Conservation (phyloP, 2,113 vertebrate species). For the Leucosticte australis region DNA sequence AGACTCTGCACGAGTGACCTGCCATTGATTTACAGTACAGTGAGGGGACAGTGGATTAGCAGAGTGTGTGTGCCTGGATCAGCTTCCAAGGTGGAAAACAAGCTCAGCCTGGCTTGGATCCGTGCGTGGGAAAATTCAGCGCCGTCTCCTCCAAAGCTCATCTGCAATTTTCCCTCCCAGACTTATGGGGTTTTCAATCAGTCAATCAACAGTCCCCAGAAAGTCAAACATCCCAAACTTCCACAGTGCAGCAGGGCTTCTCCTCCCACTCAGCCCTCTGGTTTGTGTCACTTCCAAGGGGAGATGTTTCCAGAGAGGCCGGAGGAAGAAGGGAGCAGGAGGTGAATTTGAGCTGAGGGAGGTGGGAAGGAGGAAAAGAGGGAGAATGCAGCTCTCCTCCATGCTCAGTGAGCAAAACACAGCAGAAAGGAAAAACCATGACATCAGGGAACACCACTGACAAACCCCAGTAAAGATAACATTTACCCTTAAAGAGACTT, state of each 20-base stretch:
- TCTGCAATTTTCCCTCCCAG: neutral
- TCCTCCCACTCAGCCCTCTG: neutral
- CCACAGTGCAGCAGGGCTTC: neutral
- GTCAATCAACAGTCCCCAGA: neutral
- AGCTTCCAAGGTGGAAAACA: neutral
- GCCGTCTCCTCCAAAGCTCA: neutral
- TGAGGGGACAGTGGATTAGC: constrained; percentile 59
- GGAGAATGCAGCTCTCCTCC: neutral
- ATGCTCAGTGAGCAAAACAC: fast-evolving
- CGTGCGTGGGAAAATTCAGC: neutral
- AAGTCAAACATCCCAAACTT: neutral
- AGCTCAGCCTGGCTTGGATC: neutral
- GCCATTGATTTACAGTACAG: constrained; percentile 49
- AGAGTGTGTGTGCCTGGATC: constrained; percentile 12
- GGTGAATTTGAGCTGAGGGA: neutral
- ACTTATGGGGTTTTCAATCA: neutral
- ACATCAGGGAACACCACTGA: neutral
- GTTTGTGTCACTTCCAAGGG: neutral
- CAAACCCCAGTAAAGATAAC: neutral
- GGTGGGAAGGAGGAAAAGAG: neutral
- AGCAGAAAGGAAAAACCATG: neutral
- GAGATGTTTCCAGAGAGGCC: fast-evolving
- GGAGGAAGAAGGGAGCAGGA: neutral
- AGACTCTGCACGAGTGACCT: neutral
- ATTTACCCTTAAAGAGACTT: neutral